These are phyloP conservation scores for Griposia aprilina DNA, from an alignment of 2,888 invertebrate genomes.

Conservation along the genomic window DNA sequence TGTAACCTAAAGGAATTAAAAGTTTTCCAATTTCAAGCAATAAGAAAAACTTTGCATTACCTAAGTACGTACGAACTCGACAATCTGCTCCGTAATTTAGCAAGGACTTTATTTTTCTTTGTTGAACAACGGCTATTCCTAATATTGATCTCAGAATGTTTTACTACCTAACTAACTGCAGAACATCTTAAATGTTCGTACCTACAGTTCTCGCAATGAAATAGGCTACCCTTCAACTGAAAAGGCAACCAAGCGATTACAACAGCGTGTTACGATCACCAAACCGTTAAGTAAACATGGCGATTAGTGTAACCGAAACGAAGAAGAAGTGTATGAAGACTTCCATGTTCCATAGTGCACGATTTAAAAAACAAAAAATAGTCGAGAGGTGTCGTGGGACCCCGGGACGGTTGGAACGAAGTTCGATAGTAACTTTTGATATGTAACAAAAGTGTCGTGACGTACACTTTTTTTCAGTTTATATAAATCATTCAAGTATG, in stretches of 20 bases:
- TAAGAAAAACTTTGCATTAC: conserved; percentile 35
- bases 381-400: no score
- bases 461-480: no score
- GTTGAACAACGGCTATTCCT: not conserved
- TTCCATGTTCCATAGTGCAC: no score
- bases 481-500: no score
- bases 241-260: not conserved
- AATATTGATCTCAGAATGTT: conserved; percentile 15
- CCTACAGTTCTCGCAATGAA: not conserved
- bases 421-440: no score
- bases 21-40: conserved; percentile 30
- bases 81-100: conserved; percentile 24
- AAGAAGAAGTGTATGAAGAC: no score
- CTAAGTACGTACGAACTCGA: conserved; percentile 24
- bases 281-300: no score
- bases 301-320: no score
- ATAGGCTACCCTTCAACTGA: not conserved
- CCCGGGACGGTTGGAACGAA: no score
- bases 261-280: no score
- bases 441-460: no score
- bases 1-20: conserved; percentile 19
- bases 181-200: not conserved
- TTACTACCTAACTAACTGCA: not conserved
- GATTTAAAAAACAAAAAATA: no score
- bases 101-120: conserved; percentile 5